Percentiles rank a stretch among this genome's conserved stretches.
phyloP scores from a whole-genome alignment of 2,888 invertebrate species.

The Ellobium chinense region DNA sequence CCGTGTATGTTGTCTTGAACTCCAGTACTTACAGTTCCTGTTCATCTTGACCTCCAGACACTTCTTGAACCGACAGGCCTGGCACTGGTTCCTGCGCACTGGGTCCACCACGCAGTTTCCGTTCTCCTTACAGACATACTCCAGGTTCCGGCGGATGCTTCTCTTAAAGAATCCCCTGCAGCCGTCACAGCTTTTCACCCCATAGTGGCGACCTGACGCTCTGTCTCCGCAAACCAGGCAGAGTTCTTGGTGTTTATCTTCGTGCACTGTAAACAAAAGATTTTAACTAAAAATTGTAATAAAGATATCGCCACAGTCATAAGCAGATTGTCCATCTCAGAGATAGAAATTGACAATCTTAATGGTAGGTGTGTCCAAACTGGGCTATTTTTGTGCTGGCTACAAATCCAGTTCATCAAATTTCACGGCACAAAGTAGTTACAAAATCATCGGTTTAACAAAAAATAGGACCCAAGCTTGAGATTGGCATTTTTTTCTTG shows the following conservation, averaged over 20 bases:
- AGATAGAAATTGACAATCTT: too few relatives aligned
- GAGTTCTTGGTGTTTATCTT: constrained; percentile 79
- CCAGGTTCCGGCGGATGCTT: constrained; percentile 90
- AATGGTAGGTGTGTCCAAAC: too few relatives aligned
- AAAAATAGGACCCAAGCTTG: too few relatives aligned
- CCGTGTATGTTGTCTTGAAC: too few relatives aligned
- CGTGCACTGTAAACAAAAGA: background rate
- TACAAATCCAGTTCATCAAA: too few relatives aligned
- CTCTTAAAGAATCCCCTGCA: constrained; percentile 95
- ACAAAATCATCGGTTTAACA: too few relatives aligned
- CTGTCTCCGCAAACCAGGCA: constrained; percentile 80
- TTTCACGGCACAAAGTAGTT: too few relatives aligned
- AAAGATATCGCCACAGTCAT: background rate
- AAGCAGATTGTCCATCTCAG: too few relatives aligned
- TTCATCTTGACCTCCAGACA: constrained; percentile 96
- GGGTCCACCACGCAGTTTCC: constrained; percentile 94
- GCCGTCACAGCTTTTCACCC: constrained; percentile 81
- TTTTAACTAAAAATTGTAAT: background rate
- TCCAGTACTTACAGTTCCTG: constrained; percentile 92
- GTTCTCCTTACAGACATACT: constrained; percentile 93
- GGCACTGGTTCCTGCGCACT: constrained; percentile 94
- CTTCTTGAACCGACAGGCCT: constrained; percentile 94
- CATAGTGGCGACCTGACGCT: constrained; percentile 79
- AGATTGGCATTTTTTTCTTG: too few relatives aligned
- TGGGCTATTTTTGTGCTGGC: too few relatives aligned